phyloP scores from a whole-genome alignment of 2,888 invertebrate genomes.

The Rhodophaea formosa region DNA sequence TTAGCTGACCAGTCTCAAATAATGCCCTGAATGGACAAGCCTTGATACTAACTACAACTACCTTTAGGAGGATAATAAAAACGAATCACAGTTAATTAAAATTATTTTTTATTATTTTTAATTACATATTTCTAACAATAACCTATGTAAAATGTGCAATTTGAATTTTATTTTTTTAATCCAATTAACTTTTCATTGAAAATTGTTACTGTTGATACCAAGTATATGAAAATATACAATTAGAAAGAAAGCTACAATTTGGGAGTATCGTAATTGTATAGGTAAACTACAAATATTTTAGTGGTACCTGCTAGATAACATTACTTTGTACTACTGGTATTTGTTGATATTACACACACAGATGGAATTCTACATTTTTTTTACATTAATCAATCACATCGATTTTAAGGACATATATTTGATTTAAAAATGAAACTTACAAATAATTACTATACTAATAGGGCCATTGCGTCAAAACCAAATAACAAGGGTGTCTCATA shows the following conservation, averaged over 20 bases:
- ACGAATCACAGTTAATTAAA: slow-evolving; percentile 1
- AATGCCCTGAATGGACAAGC: too few relatives aligned
- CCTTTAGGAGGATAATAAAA: slow-evolving; percentile 1
- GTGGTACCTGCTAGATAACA: not conserved
- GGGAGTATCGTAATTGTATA: not conserved
- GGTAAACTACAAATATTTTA: slow-evolving; percentile 14
- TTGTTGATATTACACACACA: not conserved
- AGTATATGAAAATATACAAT: not conserved
- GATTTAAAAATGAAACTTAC: slow-evolving; percentile 4
- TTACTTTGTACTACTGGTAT: slow-evolving; percentile 11
- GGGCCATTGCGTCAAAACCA: not conserved
- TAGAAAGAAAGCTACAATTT: not conserved
- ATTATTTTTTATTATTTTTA: slow-evolving; percentile 5
- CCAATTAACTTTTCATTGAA: not conserved
- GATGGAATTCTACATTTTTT: not conserved
- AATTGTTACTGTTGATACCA: not conserved
- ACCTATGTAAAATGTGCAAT: slow-evolving; percentile 6
- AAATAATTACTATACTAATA: not conserved
- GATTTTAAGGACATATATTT: not conserved
- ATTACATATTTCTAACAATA: slow-evolving; percentile 13
- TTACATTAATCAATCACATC: not conserved
- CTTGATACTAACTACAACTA: too few relatives aligned
- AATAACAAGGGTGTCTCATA: not conserved
- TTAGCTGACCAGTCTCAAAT: too few relatives aligned
- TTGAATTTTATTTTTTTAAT: not conserved